Evolutionary conservation across 2,113 vertebrate genomes (phyloP), one percentile per base, ranked within the genome.

Genomic region (Progne subis): DNA sequence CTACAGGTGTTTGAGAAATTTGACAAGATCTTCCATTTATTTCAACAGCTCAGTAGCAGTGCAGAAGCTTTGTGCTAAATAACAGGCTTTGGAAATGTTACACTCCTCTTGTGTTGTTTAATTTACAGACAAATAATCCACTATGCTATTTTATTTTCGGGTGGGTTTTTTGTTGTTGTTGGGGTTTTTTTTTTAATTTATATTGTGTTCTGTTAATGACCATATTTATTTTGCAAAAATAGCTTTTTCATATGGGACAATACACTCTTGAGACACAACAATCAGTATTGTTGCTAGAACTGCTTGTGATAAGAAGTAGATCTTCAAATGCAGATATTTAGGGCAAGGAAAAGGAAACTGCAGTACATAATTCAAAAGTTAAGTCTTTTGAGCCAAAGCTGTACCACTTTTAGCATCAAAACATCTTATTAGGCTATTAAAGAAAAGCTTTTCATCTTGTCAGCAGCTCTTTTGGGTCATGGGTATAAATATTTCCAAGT

Each of bases 381-480:
- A 55, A 88, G 57, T 55, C 28, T 86, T 90, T 65, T 55, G 50
- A 91, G 59, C 8, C 21, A 75, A 85, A 84, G 60, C 29, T 61
- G 12, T 59, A 59, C 70, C 84, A 82, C 88, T 89, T 94, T 88
- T 86, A 93, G 69, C 80, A 88, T 78, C 78, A 90, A 90, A 92
- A 82, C 12, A 39, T 71, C 31, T 82, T 79, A 65, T 37, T 81
- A 91, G 41, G 46, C 9, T 76, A 55, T 19, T 89, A 63, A 84
- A 94, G 50, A 64, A 82, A 82, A 70, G 74, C 46, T 77, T 67
- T 81, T 20, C 47, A 44, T 92, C 55, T 96, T 86, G 64, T 75
- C 76, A 88, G 69, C 56, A 93, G 76, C 39, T 90, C 68, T 8
- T 95, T 89, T 55, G 74, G 70, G 85, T 88, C 83, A 70, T 10